Conservation (phyloP, 1,140 invertebrate genomes). For the Eriosoma lanigerum region DNA sequence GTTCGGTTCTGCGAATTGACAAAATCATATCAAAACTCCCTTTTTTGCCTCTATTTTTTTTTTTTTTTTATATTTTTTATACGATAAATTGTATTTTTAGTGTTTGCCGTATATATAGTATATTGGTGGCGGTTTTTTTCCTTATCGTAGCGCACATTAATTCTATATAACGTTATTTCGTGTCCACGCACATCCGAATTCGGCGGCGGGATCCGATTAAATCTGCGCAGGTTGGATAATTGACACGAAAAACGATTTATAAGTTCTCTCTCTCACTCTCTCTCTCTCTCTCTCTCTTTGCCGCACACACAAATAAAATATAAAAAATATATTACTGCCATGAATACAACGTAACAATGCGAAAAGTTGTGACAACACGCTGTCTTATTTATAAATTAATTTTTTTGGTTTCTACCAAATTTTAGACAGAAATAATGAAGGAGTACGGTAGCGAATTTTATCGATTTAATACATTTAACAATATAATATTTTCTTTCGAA, state of each 20-base stretch:
- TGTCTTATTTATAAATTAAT: no score
- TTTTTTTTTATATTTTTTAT: not conserved
- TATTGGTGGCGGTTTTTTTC: not conserved
- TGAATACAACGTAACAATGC: conserved; percentile 1
- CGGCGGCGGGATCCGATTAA: conserved; percentile 27
- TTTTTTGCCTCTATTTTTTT: no score
- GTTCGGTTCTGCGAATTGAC: conserved; percentile 32
- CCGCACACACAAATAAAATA: not conserved
- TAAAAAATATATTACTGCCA: not conserved
- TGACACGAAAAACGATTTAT: conserved; percentile 32
- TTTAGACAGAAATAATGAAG: no score
- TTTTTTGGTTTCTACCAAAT: no score
- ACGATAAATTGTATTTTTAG: conserved; percentile 5
- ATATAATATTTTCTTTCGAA: no score
- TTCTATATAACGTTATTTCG: conserved; percentile 23
- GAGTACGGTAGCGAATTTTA: no score
- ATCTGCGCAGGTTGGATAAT: conserved; percentile 25
- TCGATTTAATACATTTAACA: no score
- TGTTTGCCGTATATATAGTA: not conserved
- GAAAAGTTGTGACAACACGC: not conserved
- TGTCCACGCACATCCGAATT: conserved; percentile 33
- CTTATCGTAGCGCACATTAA: conserved; percentile 31
- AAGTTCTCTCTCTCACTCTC: not conserved
- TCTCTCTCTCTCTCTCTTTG: not conserved
- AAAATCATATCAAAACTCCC: conserved; percentile 27